phyloP scores from a whole-genome alignment of 2,888 invertebrate genomes.

The Emesis furor region DNA sequence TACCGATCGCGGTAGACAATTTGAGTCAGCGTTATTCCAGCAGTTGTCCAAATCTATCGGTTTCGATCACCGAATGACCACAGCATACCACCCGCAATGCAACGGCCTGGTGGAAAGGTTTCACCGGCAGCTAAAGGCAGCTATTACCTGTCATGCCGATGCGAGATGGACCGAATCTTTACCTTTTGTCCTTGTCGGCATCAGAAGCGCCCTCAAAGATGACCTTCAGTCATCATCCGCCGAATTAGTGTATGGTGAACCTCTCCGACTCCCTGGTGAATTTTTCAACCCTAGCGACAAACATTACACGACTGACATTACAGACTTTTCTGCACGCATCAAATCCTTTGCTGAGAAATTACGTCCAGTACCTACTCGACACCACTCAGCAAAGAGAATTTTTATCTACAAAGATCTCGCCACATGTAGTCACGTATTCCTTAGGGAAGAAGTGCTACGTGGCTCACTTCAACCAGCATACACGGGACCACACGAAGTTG shows the following conservation, averaged over 20 bases:
- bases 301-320: background rate
- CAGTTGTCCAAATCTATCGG: background rate
- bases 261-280: background rate
- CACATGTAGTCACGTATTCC: conserved; percentile 54
- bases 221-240: background rate
- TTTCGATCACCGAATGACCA: background rate
- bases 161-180: background rate
- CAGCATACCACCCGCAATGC: conserved; percentile 69
- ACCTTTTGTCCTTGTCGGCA: background rate
- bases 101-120: conserved; percentile 76
- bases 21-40: background rate
- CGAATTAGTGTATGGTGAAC: background rate
- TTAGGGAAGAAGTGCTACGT: no score
- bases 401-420: conserved; percentile 74
- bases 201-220: background rate
- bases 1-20: background rate
- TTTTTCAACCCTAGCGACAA: background rate
- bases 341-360: no score
- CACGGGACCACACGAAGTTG: no score
- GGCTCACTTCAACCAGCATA: no score
- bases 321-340: no score
- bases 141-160: background rate
- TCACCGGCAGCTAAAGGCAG: conserved; percentile 31
- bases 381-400: conserved; percentile 51
- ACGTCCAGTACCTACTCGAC: conserved; percentile 42